A percentile compares a stretch with the other conserved stretches of the same genome.
Conservation (phyloP, 2,113 vertebrate species). For the human (Homo sapiens) region DNA sequence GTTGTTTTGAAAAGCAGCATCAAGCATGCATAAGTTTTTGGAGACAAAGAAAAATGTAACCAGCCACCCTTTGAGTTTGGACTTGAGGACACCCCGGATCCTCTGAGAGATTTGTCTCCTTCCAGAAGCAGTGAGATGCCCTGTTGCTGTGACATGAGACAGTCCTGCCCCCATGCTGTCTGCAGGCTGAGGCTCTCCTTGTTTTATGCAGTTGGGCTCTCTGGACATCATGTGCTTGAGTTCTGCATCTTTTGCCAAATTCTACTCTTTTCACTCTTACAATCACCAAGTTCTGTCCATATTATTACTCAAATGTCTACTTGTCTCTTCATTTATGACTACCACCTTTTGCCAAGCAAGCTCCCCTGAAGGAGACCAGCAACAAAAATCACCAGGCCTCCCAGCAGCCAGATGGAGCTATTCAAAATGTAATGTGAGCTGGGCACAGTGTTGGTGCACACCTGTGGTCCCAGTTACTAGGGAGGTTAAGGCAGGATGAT, state of each 20-base stretch:
- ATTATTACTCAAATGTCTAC: background rate
- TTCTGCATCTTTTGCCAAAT: background rate
- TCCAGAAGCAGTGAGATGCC: background rate
- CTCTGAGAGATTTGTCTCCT: background rate
- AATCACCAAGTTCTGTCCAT: background rate
- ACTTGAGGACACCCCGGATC: background rate
- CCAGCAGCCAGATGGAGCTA: background rate
- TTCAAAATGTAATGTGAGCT: background rate
- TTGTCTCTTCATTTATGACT: background rate
- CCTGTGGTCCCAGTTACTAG: background rate
- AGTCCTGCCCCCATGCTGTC: no score
- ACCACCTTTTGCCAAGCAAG: background rate
- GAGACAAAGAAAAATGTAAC: constrained; percentile 25
- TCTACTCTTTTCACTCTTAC: background rate
- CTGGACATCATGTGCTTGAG: background rate
- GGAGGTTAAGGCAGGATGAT: background rate
- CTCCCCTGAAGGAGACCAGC: background rate
- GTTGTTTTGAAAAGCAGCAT: constrained; percentile 48
- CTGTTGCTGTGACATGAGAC: background rate
- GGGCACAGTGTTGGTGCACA: background rate
- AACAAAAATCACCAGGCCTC: rapidly evolving
- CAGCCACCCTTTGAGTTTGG: constrained; percentile 30
- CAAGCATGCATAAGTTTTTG: background rate
- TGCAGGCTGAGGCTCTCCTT: background rate
- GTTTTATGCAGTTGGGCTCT: background rate